Evolutionary conservation across 2,113 vertebrate genomes (phyloP).

Genomic region (Takifugu flavidus): DNA sequence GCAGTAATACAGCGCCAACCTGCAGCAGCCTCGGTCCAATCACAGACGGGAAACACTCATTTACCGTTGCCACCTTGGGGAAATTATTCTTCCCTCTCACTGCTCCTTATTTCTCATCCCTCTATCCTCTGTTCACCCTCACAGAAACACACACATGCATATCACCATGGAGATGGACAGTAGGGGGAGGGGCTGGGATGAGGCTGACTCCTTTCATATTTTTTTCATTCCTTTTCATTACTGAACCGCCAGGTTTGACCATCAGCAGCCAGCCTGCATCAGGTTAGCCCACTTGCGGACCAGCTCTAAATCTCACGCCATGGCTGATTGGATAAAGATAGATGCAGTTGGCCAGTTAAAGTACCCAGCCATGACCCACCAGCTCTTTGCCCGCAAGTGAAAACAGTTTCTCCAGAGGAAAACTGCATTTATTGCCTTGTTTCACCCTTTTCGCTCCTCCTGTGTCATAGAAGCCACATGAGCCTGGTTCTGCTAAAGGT

Average conservation of each 20-base stretch:
- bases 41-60: background rate
- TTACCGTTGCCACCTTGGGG: slow-evolving; percentile 9
- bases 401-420: slow-evolving; percentile 28
- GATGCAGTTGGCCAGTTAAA: slow-evolving; percentile 32
- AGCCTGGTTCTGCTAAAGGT: no score
- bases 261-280: background rate
- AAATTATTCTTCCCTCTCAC: slow-evolving; percentile 14
- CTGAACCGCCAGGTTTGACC: background rate
- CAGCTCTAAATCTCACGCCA: slow-evolving; percentile 10
- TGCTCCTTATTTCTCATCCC: slow-evolving; percentile 12
- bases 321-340: slow-evolving; percentile 41
- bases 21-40: no score
- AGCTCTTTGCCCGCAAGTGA: slow-evolving; percentile 35
- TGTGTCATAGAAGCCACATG: background rate
- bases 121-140: background rate
- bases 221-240: background rate
- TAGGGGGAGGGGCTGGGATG: slow-evolving; percentile 13
- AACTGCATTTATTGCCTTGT: no score
- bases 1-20: no score
- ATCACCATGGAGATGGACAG: slow-evolving; percentile 49
- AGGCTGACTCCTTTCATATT: background rate
- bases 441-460: background rate
- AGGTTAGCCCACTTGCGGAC: background rate
- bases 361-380: slow-evolving; percentile 56
- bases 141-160: slow-evolving; percentile 3